Evolutionary conservation across 2,888 invertebrate species (phyloP).

Genomic region (Agrochola lota): DNA sequence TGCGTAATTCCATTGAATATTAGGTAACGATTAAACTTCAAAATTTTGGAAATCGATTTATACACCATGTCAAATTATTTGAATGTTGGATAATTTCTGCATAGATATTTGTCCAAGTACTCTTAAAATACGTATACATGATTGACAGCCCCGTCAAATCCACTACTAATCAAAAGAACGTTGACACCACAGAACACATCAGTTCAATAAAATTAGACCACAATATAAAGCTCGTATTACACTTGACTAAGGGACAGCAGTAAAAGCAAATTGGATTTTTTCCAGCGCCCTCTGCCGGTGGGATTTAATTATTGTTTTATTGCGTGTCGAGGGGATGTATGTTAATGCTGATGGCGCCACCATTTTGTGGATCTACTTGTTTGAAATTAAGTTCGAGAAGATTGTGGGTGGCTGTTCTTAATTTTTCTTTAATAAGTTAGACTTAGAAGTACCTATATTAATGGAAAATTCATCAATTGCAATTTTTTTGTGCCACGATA

Average conservation of each 20-base stretch:
- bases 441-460: background rate
- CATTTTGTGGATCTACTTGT: conserved; percentile 51
- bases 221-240: conserved; percentile 52
- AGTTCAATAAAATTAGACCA: conserved; percentile 39
- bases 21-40: too few species aligned
- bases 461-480: background rate
- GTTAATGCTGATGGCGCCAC: conserved; percentile 73
- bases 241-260: conserved; percentile 73
- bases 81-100: background rate
- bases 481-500: background rate
- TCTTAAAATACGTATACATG: background rate
- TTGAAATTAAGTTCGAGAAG: conserved; percentile 49
- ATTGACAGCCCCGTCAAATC: background rate
- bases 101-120: background rate
- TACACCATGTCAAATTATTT: too few species aligned
- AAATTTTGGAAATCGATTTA: too few species aligned
- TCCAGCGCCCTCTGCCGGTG: conserved; percentile 74
- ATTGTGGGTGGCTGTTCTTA: conserved; percentile 26
- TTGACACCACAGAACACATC: conserved; percentile 32
- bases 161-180: background rate
- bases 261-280: conserved; percentile 89
- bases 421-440: conserved; percentile 2
- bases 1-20: too few species aligned
- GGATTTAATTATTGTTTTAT: conserved; percentile 88
- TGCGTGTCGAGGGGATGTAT: conserved; percentile 76